Conservation (phyloP, 1,140 invertebrate species). For the Heliconius melpomene region DNA sequence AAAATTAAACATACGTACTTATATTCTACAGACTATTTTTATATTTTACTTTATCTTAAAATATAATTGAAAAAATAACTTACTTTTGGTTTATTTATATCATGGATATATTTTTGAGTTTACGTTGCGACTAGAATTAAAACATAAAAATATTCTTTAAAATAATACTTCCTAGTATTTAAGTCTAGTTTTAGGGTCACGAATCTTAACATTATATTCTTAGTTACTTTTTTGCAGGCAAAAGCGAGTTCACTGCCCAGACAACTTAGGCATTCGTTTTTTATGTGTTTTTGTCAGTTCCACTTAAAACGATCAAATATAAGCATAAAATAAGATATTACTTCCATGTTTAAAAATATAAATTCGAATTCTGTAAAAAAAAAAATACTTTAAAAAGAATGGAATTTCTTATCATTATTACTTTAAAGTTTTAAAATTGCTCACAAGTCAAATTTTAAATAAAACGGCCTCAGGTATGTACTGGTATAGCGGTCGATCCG, state of each 20-base stretch:
- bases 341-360: neutral
- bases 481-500: constrained; percentile 43
- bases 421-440: neutral
- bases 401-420: neutral
- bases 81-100: too few species aligned
- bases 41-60: too few species aligned
- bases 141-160: too few species aligned
- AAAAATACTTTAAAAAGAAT: neutral
- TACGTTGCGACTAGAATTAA: too few species aligned
- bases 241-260: neutral
- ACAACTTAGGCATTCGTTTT: neutral
- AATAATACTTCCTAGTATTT: neutral
- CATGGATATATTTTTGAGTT: too few species aligned
- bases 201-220: neutral
- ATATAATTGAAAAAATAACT: too few species aligned
- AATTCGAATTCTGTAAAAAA: too few species aligned
- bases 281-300: neutral
- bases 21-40: too few species aligned
- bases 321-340: neutral
- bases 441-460: constrained; percentile 34
- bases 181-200: neutral
- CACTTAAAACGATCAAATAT: neutral
- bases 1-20: too few species aligned
- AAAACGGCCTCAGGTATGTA: constrained; percentile 50
- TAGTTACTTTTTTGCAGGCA: neutral